Base-by-base conservation (phyloP, 1,140 invertebrate species). In the Eubasilissa regina region DNA sequence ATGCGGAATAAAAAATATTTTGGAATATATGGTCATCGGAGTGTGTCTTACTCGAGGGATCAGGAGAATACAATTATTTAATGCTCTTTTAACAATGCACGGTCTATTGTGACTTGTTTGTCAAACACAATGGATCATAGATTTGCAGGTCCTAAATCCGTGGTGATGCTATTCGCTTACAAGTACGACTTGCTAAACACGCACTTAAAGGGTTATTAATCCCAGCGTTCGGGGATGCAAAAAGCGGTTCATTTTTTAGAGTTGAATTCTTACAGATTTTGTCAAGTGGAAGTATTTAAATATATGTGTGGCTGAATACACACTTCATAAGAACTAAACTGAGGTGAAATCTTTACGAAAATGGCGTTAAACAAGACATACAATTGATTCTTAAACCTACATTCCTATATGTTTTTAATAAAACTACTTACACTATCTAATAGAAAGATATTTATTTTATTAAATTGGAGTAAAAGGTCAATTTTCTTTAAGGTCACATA, bases 121-220 rank as follows among this genome's bases (percentile, higher is more conserved):
- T 0, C 11, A 19, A 35, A 53, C 19, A 73, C 25, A 73, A 73
- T 73, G 51, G 70, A 21, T 73, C 13, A 21, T 11, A 73, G 70
- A 73, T 73, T 48, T 44, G 51, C 70, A 48, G 51, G 47, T 35
- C 35, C 19, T 73, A 55, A 53, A 73, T 73, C 70, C 70, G 70
- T 13, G 12, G 10, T 53, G 15, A 21, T 51, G 17, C 17, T 47
- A 8, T 12, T 51, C 43, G 13, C 6, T 47, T 10, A 21, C 25
- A 73, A 55, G 19, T 35, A 70, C 60, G 60, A 64, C 10, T 53
- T 35, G 51, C 9, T 55, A 73, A 73, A 73, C 51, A 70, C 66
- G 8, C 45, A 19, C 43, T 48, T 70, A 47, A 70, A 48, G 66
- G 66, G 66, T 70, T 70, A 70, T 70, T 70, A 70, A 70, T 70